Base-by-base conservation (phyloP, 1,140 invertebrate genomes). In the Acromyrmex echinatior region DNA sequence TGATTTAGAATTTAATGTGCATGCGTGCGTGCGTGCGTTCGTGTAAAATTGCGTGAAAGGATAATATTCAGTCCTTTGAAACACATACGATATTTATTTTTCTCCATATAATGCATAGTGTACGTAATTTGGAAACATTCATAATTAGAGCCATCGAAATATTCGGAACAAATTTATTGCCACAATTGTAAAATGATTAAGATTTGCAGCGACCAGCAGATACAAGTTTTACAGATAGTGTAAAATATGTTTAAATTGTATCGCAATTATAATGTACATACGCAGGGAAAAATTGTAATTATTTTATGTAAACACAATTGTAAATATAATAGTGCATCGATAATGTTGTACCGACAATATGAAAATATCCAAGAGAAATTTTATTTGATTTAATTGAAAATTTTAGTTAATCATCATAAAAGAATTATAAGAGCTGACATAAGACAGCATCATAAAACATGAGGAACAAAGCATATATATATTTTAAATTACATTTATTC, bases 241-340 rank as follows among this genome's bases (percentile, higher is more conserved):
- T 88, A 91, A 49, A 77, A 78, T n/a, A 76, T 62, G 51, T 84
- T 86, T 88, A 68, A 90, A 88, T 68, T 84, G 39, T 79, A 90
- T 86, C 65, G 60, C 85, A 49, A 89, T 81, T 76, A 51, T 18
- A 77, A 86, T 91, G 88, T 90, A 92, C 87, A 91, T 92, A 91
- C 28, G 80, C 80, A 82, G 65, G 25, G 78, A 87, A 66, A 58
- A 63, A 80, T 66, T 89, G 81, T 91, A 91, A 89, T 81, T 92
- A 92, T 90, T 90, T 92, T 91, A 81, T 92, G 88, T 92, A 92
- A 90, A 91, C 88, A 81, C 87, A 91, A 92, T 86, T 92, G 91
- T 92, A 92, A 92, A 92, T 92, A 92, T 25, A 35, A 62, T 78
- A 35, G 25, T 78, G 45, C 7, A 63, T 63, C 60, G 39, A 28